A percentile compares a stretch with the other conserved stretches of the same genome.
These are phyloP conservation scores for Ornithoptera priamus DNA, from an alignment of 2,888 invertebrate species.

Conservation along the genomic window DNA sequence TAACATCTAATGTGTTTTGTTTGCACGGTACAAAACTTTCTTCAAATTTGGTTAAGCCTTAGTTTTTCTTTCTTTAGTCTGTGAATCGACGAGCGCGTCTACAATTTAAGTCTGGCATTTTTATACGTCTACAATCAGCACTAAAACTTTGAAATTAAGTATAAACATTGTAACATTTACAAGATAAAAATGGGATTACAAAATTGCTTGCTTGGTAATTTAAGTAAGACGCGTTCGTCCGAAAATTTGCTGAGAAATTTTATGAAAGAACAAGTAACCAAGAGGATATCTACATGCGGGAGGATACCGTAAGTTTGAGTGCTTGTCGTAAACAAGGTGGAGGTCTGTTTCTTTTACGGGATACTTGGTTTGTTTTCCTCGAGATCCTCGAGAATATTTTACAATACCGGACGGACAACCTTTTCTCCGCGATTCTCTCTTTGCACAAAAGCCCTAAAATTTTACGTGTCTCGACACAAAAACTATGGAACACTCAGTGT, in stretches of 20 bases:
- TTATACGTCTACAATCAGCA: background rate
- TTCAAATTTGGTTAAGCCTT: background rate
- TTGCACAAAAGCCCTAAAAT: conserved; percentile 61
- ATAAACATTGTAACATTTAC: conserved; percentile 5
- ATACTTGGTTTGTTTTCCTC: conserved; percentile 54
- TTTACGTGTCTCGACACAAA: conserved; percentile 67
- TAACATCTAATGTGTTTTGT: background rate
- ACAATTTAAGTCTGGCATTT: background rate
- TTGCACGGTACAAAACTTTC: background rate
- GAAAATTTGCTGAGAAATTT: conserved; percentile 25
- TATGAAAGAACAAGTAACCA: conserved; percentile 22
- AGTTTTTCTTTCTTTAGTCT: background rate
- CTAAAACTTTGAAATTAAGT: background rate
- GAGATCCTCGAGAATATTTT: conserved; percentile 61
- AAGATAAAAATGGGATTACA: conserved; percentile 9
- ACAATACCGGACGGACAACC: conserved; percentile 44
- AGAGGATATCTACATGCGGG: conserved; percentile 29
- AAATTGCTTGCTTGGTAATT: conserved; percentile 13
- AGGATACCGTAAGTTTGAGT: conserved; percentile 35
- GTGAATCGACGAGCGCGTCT: no score
- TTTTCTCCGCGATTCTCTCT: conserved; percentile 61
- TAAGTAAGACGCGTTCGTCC: conserved; percentile 14
- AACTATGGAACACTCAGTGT: conserved; percentile 59
- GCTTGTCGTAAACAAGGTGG: conserved; percentile 58
- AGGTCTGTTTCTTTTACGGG: conserved; percentile 53